Conservation (phyloP, 2,113 vertebrate species). For the Monarcha castaneiventris region DNA sequence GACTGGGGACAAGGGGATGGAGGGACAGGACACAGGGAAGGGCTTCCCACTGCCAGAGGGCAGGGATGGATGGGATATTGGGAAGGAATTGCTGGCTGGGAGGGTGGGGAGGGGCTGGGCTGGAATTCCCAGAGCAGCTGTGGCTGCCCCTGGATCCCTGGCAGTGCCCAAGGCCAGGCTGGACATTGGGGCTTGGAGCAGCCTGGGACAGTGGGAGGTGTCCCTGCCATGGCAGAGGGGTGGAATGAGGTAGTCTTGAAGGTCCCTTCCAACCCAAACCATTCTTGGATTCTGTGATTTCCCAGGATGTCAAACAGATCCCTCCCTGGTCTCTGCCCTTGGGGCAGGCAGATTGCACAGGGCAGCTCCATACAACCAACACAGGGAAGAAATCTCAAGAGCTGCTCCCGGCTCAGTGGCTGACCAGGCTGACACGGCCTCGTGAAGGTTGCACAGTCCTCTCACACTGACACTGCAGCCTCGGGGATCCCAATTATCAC, state of each 20-base stretch:
- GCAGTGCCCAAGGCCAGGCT: not conserved
- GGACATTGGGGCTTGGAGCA: not conserved
- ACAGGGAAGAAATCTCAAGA: accelerated
- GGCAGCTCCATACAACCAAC: accelerated
- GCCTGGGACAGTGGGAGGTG: not conserved
- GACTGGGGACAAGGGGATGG: too few relatives aligned
- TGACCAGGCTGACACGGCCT: accelerated
- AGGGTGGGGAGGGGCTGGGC: too few relatives aligned
- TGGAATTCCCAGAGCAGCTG: not conserved
- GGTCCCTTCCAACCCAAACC: not conserved
- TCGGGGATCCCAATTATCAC: not conserved
- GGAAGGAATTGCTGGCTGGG: not conserved
- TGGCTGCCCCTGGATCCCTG: not conserved
- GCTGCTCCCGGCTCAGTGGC: accelerated
- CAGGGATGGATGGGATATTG: accelerated
- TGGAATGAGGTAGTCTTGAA: accelerated
- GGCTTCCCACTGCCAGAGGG: not conserved
- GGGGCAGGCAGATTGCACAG: accelerated
- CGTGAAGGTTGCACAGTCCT: not conserved
- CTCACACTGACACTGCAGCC: not conserved
- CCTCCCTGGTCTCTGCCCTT: not conserved
- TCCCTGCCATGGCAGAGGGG: not conserved
- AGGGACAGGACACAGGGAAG: not conserved
- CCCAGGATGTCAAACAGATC: not conserved
- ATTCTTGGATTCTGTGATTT: not conserved